Percentiles rank a stretch among this genome's conserved stretches.
These are phyloP conservation scores for Eurosta solidaginis DNA, from an alignment of 1,140 invertebrate species.

Conservation along the genomic window DNA sequence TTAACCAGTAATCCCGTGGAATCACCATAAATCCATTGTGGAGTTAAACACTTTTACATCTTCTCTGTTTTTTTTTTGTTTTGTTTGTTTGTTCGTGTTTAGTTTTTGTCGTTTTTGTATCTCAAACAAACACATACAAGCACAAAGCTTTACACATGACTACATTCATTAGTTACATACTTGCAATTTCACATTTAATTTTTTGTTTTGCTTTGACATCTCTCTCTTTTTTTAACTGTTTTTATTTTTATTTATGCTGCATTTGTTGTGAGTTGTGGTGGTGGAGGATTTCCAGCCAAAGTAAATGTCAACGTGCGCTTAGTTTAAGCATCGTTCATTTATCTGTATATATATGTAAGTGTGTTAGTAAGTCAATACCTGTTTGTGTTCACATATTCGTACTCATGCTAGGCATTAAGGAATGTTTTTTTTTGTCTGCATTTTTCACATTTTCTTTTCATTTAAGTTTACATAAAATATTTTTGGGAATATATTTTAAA, in stretches of 20 bases:
- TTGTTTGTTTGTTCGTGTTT: not conserved
- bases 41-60: constrained; percentile 41
- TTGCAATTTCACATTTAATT: not conserved
- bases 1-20: constrained; percentile 46
- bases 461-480: no score
- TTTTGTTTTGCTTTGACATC: not conserved
- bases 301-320: not conserved
- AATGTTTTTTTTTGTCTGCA: no score
- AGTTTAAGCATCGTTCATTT: not conserved
- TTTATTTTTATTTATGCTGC: not conserved
- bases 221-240: not conserved
- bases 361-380: not conserved
- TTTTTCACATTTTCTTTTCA: no score
- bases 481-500: no score
- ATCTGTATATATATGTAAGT: not conserved
- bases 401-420: not conserved
- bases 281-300: not conserved
- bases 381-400: not conserved
- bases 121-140: not conserved
- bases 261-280: not conserved
- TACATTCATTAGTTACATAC: not conserved
- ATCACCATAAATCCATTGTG: constrained; percentile 40
- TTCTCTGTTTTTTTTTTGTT: not conserved
- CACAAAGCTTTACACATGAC: not conserved
- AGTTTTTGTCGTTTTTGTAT: no score